Evolutionary conservation across 2,888 invertebrate species (phyloP).

Genomic region (Microctonus hyperodae): DNA sequence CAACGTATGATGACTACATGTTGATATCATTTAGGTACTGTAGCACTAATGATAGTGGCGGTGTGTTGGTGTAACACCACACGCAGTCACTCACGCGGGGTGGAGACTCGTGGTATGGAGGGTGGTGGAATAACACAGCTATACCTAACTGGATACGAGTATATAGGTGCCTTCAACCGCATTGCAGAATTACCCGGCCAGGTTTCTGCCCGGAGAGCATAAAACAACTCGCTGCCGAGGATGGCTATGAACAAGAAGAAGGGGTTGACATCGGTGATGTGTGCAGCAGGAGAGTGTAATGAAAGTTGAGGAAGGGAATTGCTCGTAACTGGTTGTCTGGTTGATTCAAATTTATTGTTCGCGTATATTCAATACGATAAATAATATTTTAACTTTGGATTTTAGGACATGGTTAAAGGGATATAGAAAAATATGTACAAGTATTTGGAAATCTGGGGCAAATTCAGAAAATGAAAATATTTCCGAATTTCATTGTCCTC

Average conservation of each 20-base stretch:
- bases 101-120: conserved; percentile 1
- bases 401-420: conserved; percentile 22
- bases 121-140: conserved; percentile 24
- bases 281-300: conserved; percentile 6
- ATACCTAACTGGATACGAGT: conserved; percentile 9
- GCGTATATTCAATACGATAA: conserved; percentile 55
- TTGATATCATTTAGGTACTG: conserved; percentile 15
- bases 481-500: background rate
- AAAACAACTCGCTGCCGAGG: conserved; percentile 53
- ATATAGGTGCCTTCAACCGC: conserved; percentile 54
- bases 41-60: conserved; percentile 6
- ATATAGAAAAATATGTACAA: conserved; percentile 20
- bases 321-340: conserved; percentile 31
- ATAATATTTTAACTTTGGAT: conserved; percentile 41
- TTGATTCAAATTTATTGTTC: conserved; percentile 56
- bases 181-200: conserved; percentile 61
- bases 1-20: conserved; percentile 18
- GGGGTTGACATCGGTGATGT: conserved; percentile 6
- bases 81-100: conserved; percentile 5
- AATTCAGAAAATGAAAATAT: background rate
- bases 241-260: conserved; percentile 38
- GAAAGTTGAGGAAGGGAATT: conserved; percentile 1
- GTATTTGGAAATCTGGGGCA: conserved; percentile 4
- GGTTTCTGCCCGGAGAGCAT: conserved; percentile 55
- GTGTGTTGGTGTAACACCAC: conserved; percentile 8